A percentile compares a stretch with the other conserved stretches of the same genome.
Conservation (phyloP, 1,140 invertebrate species). For the Eueides isabella region DNA sequence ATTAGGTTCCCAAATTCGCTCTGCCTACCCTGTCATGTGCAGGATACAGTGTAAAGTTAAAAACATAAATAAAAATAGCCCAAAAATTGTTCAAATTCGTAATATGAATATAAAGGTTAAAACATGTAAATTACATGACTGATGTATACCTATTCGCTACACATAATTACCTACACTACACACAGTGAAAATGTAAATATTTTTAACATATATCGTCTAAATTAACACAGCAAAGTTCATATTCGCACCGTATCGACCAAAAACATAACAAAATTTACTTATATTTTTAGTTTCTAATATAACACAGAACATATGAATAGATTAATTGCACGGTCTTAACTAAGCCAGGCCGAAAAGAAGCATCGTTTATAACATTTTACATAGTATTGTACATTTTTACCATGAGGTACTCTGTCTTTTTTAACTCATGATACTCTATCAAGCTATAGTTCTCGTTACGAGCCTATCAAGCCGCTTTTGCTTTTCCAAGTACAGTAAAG, state of each 20-base stretch:
- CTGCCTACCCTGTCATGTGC: too few relatives aligned
- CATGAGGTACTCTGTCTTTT: too few relatives aligned
- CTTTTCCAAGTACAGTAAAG: too few relatives aligned
- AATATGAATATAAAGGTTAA: not conserved
- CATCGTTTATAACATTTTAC: not conserved
- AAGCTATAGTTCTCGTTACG: too few relatives aligned
- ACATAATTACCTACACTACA: not conserved
- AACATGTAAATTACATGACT: not conserved
- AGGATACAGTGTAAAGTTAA: too few relatives aligned
- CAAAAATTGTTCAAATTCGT: too few relatives aligned
- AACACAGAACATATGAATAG: not conserved
- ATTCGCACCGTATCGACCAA: not conserved
- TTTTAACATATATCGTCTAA: not conserved
- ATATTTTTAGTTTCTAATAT: not conserved
- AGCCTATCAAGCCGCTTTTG: too few relatives aligned
- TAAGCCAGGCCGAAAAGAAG: not conserved
- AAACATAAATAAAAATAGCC: too few relatives aligned
- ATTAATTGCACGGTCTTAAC: not conserved
- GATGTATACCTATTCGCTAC: too few relatives aligned
- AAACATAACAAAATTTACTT: not conserved
- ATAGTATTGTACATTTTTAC: not conserved
- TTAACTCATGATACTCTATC: too few relatives aligned
- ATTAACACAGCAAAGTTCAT: not conserved
- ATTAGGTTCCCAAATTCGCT: not conserved
- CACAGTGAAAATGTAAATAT: not conserved